phyloP scores from a whole-genome alignment of 2,888 invertebrate genomes.

The Liposcelis brunnea region DNA sequence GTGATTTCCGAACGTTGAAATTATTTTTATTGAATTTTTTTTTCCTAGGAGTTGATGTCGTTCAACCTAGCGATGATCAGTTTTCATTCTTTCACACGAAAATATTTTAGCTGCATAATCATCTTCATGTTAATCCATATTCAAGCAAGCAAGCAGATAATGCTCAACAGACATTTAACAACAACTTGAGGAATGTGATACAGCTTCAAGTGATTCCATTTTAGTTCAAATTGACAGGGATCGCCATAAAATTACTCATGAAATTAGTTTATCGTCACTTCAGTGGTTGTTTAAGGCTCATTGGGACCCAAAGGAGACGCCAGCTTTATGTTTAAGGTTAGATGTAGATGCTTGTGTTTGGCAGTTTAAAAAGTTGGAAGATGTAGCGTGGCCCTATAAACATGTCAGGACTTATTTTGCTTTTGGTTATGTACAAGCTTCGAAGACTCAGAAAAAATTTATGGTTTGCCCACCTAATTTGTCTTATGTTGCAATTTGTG shows the following conservation, averaged over 20 bases:
- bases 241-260: conserved; percentile 37
- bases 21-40: too few species aligned
- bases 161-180: conserved; percentile 35
- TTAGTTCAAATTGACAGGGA: conserved; percentile 30
- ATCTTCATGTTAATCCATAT: conserved; percentile 45
- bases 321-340: conserved; percentile 51
- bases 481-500: conserved; percentile 56
- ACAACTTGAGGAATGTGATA: conserved; percentile 73
- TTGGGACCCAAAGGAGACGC: conserved; percentile 35
- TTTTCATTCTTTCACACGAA: conserved; percentile 61
- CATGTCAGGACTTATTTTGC: conserved; percentile 66
- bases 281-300: conserved; percentile 32
- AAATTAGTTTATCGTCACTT: conserved; percentile 27
- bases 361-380: conserved; percentile 35
- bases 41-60: conserved; percentile 40
- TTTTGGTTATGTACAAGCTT: conserved; percentile 72
- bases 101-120: conserved; percentile 57
- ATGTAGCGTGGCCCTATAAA: conserved; percentile 36
- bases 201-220: conserved; percentile 34
- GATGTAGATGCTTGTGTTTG: conserved; percentile 72
- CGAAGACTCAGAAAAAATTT: conserved; percentile 65
- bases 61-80: conserved; percentile 45
- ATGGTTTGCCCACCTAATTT: conserved; percentile 55
- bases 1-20: background rate
- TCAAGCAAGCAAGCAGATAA: conserved; percentile 28